Evolutionary conservation across 2,888 invertebrate species (phyloP).

Genomic region (Tetragonula carbonaria): DNA sequence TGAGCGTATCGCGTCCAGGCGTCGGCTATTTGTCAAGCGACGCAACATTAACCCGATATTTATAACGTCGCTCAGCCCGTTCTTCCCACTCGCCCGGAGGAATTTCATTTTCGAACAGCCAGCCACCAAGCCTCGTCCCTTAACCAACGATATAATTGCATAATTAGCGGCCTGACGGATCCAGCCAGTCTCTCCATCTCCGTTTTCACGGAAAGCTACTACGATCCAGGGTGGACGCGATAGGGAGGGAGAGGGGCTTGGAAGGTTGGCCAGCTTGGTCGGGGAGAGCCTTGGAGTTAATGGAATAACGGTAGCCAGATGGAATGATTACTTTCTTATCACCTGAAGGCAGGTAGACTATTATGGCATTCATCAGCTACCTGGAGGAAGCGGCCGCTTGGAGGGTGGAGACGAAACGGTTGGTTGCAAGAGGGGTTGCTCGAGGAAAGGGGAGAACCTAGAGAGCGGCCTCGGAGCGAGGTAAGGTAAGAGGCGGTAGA

Average conservation of each 20-base stretch:
- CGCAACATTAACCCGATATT: constrained; percentile 53
- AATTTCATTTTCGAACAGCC: constrained; percentile 55
- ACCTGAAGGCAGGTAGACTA: constrained; percentile 70
- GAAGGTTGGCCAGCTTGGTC: background rate
- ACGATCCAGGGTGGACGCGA: background rate
- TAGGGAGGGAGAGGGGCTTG: background rate
- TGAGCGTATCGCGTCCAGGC: constrained; percentile 27
- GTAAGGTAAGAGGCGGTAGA: constrained; percentile 38
- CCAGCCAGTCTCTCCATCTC: background rate
- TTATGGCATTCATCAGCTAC: constrained; percentile 75
- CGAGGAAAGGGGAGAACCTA: background rate
- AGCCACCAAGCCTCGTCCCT: constrained; percentile 4
- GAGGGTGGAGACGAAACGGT: background rate
- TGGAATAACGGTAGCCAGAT: constrained; percentile 75
- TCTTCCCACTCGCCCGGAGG: constrained; percentile 9
- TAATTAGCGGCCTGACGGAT: constrained; percentile 59
- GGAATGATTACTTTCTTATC: constrained; percentile 79
- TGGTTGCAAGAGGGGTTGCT: background rate
- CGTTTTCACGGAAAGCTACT: constrained; percentile 1
- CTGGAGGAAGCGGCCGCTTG: constrained; percentile 37
- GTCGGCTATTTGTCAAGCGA: constrained; percentile 38
- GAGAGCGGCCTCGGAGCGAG: background rate
- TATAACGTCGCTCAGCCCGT: constrained; percentile 16
- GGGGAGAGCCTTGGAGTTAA: constrained; percentile 55
- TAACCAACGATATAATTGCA: constrained; percentile 59